Evolutionary conservation across 2,113 vertebrate species (phyloP).

Genomic region (Larimichthys crocea): DNA sequence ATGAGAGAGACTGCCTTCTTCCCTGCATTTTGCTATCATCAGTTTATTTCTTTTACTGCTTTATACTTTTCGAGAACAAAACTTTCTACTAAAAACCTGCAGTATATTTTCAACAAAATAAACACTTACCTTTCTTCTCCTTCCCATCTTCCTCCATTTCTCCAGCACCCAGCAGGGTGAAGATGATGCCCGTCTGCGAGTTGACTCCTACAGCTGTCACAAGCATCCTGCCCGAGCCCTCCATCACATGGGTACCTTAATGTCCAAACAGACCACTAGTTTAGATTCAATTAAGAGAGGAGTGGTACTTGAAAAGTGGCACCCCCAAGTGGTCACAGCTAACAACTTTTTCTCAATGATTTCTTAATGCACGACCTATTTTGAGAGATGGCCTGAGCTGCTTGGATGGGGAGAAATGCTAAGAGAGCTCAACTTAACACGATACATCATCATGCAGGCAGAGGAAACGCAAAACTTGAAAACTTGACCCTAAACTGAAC

Average conservation of each 20-base stretch:
- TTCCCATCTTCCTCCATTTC: slow-evolving; percentile 84
- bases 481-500: not conserved
- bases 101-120: not conserved
- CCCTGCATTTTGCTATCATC: not conserved
- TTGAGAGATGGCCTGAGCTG: no score
- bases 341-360: not conserved
- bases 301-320: not conserved
- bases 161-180: slow-evolving; percentile 85
- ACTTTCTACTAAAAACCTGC: not conserved
- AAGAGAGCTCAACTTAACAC: not conserved
- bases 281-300: not conserved
- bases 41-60: slow-evolving; percentile 8
- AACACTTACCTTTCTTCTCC: slow-evolving; percentile 83
- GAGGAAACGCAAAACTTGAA: not conserved
- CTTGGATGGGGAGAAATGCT: no score
- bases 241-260: slow-evolving; percentile 86
- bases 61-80: slow-evolving; percentile 11
- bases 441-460: not conserved
- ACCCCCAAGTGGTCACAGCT: not conserved
- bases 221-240: slow-evolving; percentile 86
- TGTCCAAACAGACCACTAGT: slow-evolving; percentile 17
- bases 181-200: slow-evolving; percentile 87
- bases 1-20: not conserved
- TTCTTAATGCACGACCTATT: no score
- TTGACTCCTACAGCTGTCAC: slow-evolving; percentile 86